phyloP scores from a whole-genome alignment of 2,797 vertebrate genomes.

The Lepidocolaptes lacrymiger region DNA sequence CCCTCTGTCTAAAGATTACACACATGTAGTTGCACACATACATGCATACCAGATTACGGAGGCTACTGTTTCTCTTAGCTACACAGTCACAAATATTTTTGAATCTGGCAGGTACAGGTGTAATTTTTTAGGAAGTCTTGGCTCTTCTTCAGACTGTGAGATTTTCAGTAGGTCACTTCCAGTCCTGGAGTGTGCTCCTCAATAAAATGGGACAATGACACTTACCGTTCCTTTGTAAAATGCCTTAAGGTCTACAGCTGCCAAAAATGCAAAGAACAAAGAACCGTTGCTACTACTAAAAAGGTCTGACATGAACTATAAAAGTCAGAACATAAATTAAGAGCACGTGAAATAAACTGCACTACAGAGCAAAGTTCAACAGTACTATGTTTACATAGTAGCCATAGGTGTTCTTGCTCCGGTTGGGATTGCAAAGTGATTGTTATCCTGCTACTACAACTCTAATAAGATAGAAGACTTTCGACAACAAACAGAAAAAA shows the following conservation, averaged over 20 bases:
- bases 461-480: not conserved
- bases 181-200: not conserved
- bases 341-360: not conserved
- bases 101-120: not conserved
- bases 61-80: not conserved
- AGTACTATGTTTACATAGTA: not conserved
- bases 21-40: not conserved
- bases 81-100: not conserved
- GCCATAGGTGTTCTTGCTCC: not conserved
- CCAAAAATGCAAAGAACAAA: not conserved
- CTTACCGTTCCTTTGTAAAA: not conserved
- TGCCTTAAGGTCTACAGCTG: not conserved
- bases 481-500: not conserved
- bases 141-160: not conserved
- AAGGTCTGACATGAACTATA: not conserved
- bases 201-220: not conserved
- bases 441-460: not conserved
- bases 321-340: slow-evolving; percentile 5
- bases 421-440: not conserved
- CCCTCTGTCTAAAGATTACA: not conserved
- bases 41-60: not conserved
- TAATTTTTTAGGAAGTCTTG: not conserved
- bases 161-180: not conserved
- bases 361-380: not conserved
- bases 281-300: not conserved